Conservation (phyloP, 2,113 vertebrate species). For the Oncorhynchus kisutch region DNA sequence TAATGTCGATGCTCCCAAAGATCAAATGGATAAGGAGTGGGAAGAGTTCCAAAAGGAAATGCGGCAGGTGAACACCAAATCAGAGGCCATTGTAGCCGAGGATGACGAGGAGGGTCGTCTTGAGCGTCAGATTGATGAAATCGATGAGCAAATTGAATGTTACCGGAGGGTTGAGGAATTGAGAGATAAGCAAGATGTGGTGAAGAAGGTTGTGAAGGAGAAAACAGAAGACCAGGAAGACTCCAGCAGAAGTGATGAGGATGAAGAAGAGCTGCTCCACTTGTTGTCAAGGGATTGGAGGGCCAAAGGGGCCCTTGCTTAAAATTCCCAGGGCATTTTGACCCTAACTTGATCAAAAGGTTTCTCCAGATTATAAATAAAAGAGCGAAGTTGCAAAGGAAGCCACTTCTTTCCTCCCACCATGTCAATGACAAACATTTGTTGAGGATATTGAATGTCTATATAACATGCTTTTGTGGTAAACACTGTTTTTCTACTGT, state of each 20-base stretch:
- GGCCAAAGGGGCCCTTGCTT: constrained; percentile 90
- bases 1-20: constrained; percentile 94
- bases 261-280: constrained; percentile 86
- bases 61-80: constrained; percentile 91
- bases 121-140: constrained; percentile 94
- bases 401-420: background rate
- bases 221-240: constrained; percentile 53
- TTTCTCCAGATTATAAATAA: background rate
- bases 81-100: constrained; percentile 94
- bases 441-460: background rate
- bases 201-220: constrained; percentile 71
- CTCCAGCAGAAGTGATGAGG: constrained; percentile 63
- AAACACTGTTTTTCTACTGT: too few relatives aligned
- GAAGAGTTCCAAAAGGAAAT: constrained; percentile 98
- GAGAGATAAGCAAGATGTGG: constrained; percentile 83
- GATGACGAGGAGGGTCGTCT: constrained; percentile 94
- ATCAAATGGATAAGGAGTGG: constrained; percentile 98
- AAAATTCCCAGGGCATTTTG: constrained; percentile 22
- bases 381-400: background rate
- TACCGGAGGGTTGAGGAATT: constrained; percentile 88
- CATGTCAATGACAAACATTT: background rate
- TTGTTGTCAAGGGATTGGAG: constrained; percentile 91
- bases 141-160: constrained; percentile 94
- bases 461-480: too few relatives aligned
- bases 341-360: background rate